Percentiles rank a stretch among this genome's conserved stretches.
Evolutionary conservation across 2,797 vertebrate species (phyloP).

Genomic region (Numenius phaeopus): DNA sequence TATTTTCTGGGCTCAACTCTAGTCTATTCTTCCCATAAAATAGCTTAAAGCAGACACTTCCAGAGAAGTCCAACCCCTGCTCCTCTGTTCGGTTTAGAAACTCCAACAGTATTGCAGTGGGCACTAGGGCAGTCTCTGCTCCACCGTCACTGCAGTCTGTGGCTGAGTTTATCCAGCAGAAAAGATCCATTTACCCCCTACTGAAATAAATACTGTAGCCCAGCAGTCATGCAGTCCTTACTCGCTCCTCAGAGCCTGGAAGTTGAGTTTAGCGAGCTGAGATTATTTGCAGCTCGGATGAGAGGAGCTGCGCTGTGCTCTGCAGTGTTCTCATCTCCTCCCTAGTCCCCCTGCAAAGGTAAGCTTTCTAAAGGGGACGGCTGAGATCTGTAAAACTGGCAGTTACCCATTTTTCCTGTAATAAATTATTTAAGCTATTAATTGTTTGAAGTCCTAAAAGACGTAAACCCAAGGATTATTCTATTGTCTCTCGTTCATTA

Average conservation of each 20-base stretch:
- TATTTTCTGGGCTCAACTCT: background rate
- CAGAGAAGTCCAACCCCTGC: background rate
- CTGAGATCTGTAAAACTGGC: background rate
- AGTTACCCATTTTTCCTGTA: background rate
- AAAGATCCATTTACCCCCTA: slow-evolving; percentile 8
- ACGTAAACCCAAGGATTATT: background rate
- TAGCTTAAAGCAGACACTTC: background rate
- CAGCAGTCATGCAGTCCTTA: background rate
- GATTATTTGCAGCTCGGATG: background rate
- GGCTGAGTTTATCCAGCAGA: background rate
- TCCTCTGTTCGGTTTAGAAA: background rate
- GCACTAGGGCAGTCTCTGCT: background rate
- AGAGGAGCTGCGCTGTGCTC: background rate
- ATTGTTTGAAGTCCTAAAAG: slow-evolving; percentile 14
- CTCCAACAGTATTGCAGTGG: background rate
- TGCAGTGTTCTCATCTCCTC: background rate
- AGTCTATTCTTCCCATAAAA: background rate
- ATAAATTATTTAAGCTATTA: background rate
- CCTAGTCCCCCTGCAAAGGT: background rate
- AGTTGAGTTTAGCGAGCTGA: background rate
- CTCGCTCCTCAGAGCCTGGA: background rate
- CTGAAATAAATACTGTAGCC: background rate
- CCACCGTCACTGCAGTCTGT: accelerated
- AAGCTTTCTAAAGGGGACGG: background rate
- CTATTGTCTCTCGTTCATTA: background rate